Evolutionary conservation across 2,797 vertebrate genomes (phyloP), one percentile per base, ranked within the genome.

Genomic region (Amblyopsis hoosieri): DNA sequence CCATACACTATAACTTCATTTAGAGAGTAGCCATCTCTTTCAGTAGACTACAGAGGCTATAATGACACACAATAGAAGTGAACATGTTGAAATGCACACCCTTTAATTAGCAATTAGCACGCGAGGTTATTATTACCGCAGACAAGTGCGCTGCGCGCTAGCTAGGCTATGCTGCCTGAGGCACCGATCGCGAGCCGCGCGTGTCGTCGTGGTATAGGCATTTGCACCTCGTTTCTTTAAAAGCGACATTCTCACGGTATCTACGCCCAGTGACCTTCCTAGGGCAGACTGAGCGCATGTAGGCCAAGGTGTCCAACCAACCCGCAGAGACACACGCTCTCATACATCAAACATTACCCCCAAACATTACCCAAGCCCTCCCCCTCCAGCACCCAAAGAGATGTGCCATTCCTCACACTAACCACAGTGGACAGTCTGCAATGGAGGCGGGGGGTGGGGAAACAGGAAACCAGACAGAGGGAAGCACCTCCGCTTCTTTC

Each of bases 351-450:
- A 81, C 55, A 47, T 66, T 67, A 46, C 29, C 12, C 62, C 62
- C 45, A 3, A 1, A 6, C 12, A 14, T 12, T 15, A 10, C 17
- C 52, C 17, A 6, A 15, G 2, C 50, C 15, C 12, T 14, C 54
- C 19, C 60, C 60, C 29, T 31, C 17, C 68, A 80, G 77, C 33
- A 42, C 61, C 72, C 48, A 52, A 69, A 57, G 68, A 67, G 78
- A 83, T 82, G 80, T 88, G 85, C 81, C 84, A 81, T 52, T 60
- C 79, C 80, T 89, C 85, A 87, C 74, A 52, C 82, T 89, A 89
- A 91, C 83, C 72, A 59, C 64, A 71, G 79, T 67, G 66, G 88
- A 91, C 85, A 84, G 45, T 9, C 72, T 78, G 77, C 59, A 17
- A 8, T 51, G 14, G 61, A 13, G 6, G 60, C 14, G 12, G 57